Base-by-base conservation (phyloP, 2,888 invertebrate species). In the Coleophora deauratella region DNA sequence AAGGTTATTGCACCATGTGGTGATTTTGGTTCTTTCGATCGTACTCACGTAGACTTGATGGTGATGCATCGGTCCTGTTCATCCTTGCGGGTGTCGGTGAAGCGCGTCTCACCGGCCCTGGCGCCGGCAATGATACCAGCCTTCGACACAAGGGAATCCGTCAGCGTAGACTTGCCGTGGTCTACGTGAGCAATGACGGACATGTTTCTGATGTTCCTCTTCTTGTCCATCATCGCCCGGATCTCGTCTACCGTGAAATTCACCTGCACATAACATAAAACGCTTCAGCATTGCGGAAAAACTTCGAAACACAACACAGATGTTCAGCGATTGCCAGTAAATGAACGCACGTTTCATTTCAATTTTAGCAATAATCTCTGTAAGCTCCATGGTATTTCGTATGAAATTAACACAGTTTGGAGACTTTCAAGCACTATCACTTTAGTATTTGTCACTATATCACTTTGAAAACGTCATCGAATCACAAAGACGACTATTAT, bases 191-290 rank as follows among this genome's bases (percentile, higher is more conserved):
- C 99, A 80, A 99, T 99, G 87, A 99, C 99, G 76, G 99, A 99
- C 99, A 99, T 99, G 89, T 99, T 99, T 80, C 99, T 93, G 89
- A 99, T 99, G 84, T 99, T 99, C 89, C 90, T 91, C 91, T 99
- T 99, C 87, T 96, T 96, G 95, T 99, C 99, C 99, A 99, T 99
- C 93, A 99, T 96, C 80, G 73, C 89, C 88, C 99, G 96, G 90
- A 99, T 99, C 90, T 99, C 98, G 90, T 99, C 99, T 88, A 99
- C 96, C 58, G 99, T 99, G 88, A 99, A 99, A 93, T 99, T 99
- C 92, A 99, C 99, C 99, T 99, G 80, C 54, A 60, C 66, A 80
- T 72, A 79, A 62, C 65, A 72, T 61, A 72, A 72, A 69, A 71
- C 58, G 63, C 46, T 54, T 77, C 60, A 77, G 64, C 69, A 72